A percentile compares a stretch with the other conserved stretches of the same genome.
phyloP scores from a whole-genome alignment of 2,888 invertebrate species.

The Galerucella calmariensis region DNA sequence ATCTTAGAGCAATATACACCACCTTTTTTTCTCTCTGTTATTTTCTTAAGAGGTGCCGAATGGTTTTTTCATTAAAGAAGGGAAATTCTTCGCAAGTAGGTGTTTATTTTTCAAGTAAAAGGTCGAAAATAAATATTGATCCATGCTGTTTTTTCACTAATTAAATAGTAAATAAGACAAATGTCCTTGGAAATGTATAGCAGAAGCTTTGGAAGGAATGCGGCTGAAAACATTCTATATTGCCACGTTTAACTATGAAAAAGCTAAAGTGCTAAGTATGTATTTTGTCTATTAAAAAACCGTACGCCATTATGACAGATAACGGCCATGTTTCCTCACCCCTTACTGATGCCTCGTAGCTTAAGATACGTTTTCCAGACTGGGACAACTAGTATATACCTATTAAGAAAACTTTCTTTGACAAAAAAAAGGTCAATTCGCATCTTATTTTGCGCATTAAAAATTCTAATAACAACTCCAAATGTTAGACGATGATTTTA shows the following conservation, averaged over 20 bases:
- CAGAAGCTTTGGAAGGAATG: no score
- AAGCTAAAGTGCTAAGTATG: no score
- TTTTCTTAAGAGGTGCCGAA: constrained; percentile 29
- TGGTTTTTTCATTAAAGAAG: constrained; percentile 27
- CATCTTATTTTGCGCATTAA: neutral
- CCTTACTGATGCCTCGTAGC: no score
- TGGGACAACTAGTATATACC: no score
- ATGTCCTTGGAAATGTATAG: no score
- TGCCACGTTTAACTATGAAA: no score
- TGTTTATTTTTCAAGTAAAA: constrained; percentile 9
- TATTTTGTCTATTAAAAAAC: no score
- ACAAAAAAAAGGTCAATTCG: neutral
- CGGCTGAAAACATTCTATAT: no score
- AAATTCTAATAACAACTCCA: neutral
- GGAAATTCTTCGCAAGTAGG: neutral
- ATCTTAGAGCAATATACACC: constrained; percentile 22
- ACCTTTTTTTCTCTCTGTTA: constrained; percentile 29
- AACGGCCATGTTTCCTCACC: no score
- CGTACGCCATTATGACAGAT: no score
- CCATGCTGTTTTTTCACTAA: neutral
- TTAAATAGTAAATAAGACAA: neutral
- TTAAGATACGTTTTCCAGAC: no score
- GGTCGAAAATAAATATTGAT: constrained; percentile 2
- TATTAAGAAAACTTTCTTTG: neutral
- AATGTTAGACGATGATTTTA: constrained; percentile 7